phyloP scores from a whole-genome alignment of 2,113 vertebrate genomes.

The Strigops habroptila region DNA sequence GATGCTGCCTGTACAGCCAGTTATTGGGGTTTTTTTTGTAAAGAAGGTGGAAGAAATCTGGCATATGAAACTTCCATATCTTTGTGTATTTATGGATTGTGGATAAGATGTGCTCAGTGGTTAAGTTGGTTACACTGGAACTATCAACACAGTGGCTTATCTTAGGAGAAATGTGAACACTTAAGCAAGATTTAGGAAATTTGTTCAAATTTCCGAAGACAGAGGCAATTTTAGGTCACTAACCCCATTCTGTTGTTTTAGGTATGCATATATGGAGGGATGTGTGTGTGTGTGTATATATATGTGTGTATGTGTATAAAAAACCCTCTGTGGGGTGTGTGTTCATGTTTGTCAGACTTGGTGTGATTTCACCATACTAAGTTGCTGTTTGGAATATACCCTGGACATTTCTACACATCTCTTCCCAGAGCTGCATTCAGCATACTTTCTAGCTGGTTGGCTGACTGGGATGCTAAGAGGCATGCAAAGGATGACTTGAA shows the following conservation, averaged over 20 bases:
- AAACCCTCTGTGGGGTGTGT: fast-evolving
- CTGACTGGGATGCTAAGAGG: neutral
- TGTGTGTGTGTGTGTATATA: fast-evolving
- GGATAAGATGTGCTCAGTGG: neutral
- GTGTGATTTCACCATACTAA: neutral
- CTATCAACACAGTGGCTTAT: neutral
- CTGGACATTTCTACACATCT: neutral
- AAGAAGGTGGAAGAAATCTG: neutral
- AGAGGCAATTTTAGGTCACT: neutral
- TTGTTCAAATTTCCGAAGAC: neutral
- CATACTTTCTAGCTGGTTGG: neutral
- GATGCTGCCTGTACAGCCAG: neutral
- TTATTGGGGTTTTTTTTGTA: neutral
- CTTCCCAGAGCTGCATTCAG: fast-evolving
- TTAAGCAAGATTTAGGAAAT: neutral
- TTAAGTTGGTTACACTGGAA: neutral
- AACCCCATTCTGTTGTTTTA: neutral
- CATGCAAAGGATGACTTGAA: neutral
- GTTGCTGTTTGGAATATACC: neutral
- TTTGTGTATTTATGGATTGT: neutral
- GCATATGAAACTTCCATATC: fast-evolving
- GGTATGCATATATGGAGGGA: neutral
- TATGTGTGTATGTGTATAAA: neutral
- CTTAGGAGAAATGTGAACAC: fast-evolving
- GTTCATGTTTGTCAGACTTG: neutral